Conservation (phyloP, 2,113 vertebrate species). For the Hippolais icterina region DNA sequence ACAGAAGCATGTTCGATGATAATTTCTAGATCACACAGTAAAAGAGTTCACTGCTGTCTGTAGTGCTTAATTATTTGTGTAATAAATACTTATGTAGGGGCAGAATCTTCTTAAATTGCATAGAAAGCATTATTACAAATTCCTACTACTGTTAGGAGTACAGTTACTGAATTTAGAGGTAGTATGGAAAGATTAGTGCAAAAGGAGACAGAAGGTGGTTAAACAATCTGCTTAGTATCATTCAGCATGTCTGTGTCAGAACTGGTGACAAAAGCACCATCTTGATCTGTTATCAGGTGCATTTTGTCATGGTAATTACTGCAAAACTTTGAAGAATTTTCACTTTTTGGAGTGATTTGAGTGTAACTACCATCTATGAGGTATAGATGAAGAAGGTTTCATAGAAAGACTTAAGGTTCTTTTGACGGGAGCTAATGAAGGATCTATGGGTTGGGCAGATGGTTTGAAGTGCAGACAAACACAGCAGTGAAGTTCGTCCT, state of each 20-base stretch:
- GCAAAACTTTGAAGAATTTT: not conserved
- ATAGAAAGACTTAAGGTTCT: not conserved
- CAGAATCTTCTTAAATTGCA: not conserved
- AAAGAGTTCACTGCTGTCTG: not conserved
- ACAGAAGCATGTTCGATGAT: not conserved
- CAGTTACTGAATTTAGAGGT: not conserved
- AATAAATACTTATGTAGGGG: not conserved
- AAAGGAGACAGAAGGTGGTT: not conserved
- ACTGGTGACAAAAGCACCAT: not conserved
- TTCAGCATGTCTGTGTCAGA: not conserved
- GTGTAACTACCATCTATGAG: not conserved
- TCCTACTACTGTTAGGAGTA: not conserved
- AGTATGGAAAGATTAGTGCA: not conserved
- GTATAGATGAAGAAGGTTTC: not conserved
- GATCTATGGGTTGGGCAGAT: not conserved
- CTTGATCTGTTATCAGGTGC: not conserved
- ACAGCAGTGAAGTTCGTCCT: not conserved
- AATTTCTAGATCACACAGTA: not conserved
- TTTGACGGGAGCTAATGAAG: not conserved
- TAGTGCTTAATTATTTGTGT: not conserved
- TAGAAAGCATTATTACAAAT: not conserved
- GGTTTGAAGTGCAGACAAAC: not conserved
- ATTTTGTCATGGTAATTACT: not conserved
- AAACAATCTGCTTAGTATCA: not conserved
- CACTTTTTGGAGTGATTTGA: not conserved